phyloP scores from a whole-genome alignment of 2,113 vertebrate genomes.

The Odocoileus virginianus region DNA sequence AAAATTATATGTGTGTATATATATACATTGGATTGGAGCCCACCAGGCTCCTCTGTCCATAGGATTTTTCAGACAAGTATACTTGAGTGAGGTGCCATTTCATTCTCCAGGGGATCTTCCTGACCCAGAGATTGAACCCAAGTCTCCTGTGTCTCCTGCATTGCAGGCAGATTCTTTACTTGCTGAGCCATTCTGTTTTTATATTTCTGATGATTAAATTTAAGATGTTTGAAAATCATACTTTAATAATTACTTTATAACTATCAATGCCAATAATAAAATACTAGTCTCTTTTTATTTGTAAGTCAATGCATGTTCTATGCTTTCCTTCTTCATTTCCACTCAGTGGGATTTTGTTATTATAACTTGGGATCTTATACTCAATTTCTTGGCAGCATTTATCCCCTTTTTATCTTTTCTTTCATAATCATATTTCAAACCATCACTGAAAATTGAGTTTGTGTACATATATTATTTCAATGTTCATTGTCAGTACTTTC shows the following conservation, averaged over 20 bases:
- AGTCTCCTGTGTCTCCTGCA: not conserved
- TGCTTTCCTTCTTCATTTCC: not conserved
- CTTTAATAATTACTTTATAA: not conserved
- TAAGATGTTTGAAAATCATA: not conserved
- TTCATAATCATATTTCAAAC: not conserved
- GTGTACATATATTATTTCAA: not conserved
- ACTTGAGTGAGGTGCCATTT: not conserved
- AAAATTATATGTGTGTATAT: not conserved
- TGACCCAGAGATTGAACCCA: not conserved
- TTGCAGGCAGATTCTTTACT: not conserved
- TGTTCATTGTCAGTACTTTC: not conserved
- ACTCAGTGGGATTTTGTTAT: not conserved
- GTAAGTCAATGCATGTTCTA: not conserved
- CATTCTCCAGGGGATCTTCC: not conserved
- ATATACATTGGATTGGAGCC: not conserved
- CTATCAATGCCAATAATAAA: not conserved
- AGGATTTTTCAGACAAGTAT: not conserved
- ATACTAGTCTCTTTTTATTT: not conserved
- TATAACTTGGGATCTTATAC: not conserved
- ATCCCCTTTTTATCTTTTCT: not conserved
- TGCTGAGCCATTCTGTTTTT: not conserved
- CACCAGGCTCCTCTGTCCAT: not conserved
- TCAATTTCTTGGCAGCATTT: not conserved
- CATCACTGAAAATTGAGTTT: not conserved
- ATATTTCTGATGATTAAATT: not conserved